Conservation (phyloP, 2,888 invertebrate genomes). For the Alloplasta piceator region DNA sequence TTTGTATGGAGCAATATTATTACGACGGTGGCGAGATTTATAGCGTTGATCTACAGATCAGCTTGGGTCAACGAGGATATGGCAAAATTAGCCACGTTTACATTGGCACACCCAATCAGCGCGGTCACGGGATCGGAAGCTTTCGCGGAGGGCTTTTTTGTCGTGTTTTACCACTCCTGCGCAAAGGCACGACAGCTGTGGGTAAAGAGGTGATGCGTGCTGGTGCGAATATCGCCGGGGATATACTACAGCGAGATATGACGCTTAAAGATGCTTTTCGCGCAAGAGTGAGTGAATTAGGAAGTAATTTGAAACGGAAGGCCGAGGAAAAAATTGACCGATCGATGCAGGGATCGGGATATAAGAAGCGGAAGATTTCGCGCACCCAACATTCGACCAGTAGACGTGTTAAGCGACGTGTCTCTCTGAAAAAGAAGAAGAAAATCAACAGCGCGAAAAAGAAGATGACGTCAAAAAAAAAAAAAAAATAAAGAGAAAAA, state of each 20-base stretch:
- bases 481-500: neutral
- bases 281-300: neutral
- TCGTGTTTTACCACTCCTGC: neutral
- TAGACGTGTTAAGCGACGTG: neutral
- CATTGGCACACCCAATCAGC: neutral
- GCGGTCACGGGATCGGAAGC: slow-evolving; percentile 19
- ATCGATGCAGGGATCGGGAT: neutral
- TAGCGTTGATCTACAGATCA: neutral
- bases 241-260: neutral
- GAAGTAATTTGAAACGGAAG: slow-evolving; percentile 1
- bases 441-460: neutral
- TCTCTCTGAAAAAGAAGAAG: slow-evolving; percentile 6
- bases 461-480: neutral
- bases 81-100: slow-evolving; percentile 8
- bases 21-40: neutral
- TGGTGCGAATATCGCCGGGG: neutral
- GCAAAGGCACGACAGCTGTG: neutral
- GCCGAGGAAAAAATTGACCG: neutral
- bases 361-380: slow-evolving; percentile 1
- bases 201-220: slow-evolving; percentile 18
- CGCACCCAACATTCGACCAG: neutral
- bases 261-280: neutral
- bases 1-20: neutral
- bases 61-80: neutral
- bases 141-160: slow-evolving; percentile 5